Conservation (phyloP, 2,113 vertebrate species). For the Ellobius talpinus region DNA sequence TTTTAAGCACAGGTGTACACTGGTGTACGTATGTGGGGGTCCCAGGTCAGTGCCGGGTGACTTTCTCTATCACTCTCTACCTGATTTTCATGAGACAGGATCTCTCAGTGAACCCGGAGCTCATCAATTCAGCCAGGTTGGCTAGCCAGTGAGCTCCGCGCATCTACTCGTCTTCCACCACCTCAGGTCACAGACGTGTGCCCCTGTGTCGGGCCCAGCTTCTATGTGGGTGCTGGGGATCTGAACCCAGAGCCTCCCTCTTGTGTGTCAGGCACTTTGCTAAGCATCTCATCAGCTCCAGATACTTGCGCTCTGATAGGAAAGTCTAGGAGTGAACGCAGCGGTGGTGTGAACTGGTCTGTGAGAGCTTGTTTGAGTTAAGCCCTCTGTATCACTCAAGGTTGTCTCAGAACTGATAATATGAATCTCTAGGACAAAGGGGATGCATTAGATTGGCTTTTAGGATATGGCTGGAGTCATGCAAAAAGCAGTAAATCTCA, state of each 20-base stretch:
- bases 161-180: neutral
- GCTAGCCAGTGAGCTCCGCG: neutral
- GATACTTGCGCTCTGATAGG: neutral
- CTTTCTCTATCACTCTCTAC: neutral
- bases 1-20: no score
- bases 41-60: neutral
- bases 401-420: no score
- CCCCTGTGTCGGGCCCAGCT: neutral
- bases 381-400: neutral
- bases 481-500: neutral
- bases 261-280: neutral
- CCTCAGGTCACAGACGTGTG: neutral
- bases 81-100: neutral
- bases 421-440: no score
- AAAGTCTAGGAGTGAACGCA: neutral
- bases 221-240: no score
- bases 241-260: no score
- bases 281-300: neutral
- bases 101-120: no score
- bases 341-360: neutral
- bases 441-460: neutral
- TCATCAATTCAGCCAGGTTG: neutral
- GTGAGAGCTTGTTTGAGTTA: slow-evolving; percentile 12
- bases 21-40: neutral
- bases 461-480: neutral